Evolutionary conservation across 1,140 invertebrate species (phyloP).

Genomic region (Orchesella cincta): DNA sequence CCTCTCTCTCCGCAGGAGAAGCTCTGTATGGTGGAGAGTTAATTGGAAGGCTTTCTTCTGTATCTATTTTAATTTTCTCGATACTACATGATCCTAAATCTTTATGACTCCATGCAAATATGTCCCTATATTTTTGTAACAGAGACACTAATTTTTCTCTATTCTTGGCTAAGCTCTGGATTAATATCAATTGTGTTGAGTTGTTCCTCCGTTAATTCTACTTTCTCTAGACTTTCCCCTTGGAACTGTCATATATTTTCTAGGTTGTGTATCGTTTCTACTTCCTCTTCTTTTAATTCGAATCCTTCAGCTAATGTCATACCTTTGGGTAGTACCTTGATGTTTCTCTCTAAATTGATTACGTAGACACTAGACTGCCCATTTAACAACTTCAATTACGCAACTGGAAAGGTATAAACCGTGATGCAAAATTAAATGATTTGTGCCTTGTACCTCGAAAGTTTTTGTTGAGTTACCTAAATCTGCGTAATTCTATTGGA

Average conservation of each 20-base stretch:
- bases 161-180: background rate
- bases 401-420: too few species aligned
- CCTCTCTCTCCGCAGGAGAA: background rate
- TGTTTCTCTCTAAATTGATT: background rate
- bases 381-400: background rate
- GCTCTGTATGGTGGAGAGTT: background rate
- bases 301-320: background rate
- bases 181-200: background rate
- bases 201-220: background rate
- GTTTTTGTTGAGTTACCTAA: too few species aligned
- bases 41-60: background rate
- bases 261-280: background rate
- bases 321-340: background rate
- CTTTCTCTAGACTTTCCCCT: too few species aligned
- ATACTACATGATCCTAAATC: background rate
- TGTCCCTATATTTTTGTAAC: background rate
- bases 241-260: background rate
- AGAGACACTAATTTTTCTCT: background rate
- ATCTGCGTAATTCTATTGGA: background rate
- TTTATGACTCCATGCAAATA: background rate
- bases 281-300: background rate
- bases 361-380: background rate
- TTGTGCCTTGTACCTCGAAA: too few species aligned
- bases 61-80: constrained; percentile 17
- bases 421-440: too few species aligned